Evolutionary conservation across 2,113 vertebrate genomes (phyloP), one percentile per base, ranked within the genome.

Genomic region (Nibea coibor): DNA sequence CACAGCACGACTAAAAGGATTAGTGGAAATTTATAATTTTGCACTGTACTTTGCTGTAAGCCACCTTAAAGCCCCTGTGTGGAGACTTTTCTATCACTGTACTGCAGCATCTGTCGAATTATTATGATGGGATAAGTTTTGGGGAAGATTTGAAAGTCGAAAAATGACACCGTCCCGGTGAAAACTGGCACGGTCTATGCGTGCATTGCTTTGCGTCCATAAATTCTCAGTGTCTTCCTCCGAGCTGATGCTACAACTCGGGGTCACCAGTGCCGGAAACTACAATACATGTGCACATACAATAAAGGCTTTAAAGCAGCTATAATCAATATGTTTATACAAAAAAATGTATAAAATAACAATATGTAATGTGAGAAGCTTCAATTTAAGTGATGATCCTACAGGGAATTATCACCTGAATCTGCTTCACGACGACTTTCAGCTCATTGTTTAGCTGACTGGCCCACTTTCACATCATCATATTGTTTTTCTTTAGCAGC

Each of bases 1-100:
- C 68, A 73, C 63, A 78, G 75, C 62, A 12, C 65, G 80, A 74
- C 51, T 39, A 11, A 73, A 77, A 48, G 72, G 67, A 79, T 73
- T 77, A 72, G 51, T 66, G 72, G 20, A 80, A 48, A 47, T 65
- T 62, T 35, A 20, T 56, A 50, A 64, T 80, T 81, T 79, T 67
- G 31, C 20, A 20, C 57, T 75, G 70, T 67, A 62, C 51, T 76
- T 67, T 78, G 12, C 24, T 78, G 31, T 35, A 65, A 81, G 56
- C 66, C 51, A 79, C 83, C 15, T 70, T 54, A 79, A 76, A 72
- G 75, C 53, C 72, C 5, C n/a, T 62, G 24, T 63, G 10, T 54
- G 51, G 31, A 12, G 1, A 69, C 22, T 51, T 50, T 61, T 42
- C 20, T 26, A 43, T 64, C 31, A 67, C 56, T 54, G 45, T 63